Evolutionary conservation across 2,888 invertebrate genomes (phyloP).

Genomic region (Parochlus steinenii): DNA sequence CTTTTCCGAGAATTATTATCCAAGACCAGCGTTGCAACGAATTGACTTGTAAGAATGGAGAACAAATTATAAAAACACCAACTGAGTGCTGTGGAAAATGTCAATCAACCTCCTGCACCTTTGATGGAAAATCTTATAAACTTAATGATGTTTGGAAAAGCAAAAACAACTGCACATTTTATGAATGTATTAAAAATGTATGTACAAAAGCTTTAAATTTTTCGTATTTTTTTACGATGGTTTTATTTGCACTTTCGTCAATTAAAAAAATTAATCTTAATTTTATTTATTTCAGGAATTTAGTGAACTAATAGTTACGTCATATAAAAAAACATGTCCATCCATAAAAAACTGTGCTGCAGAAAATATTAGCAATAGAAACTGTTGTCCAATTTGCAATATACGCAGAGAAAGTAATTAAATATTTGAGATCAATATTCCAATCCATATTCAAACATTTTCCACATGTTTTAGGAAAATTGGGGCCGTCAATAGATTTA

Average conservation of each 20-base stretch:
- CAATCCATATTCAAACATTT: not conserved
- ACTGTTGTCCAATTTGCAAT: conserved; percentile 24
- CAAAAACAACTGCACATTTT: conserved; percentile 23
- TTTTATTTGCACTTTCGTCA: too few relatives aligned
- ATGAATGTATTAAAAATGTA: conserved; percentile 20
- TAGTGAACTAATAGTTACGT: conserved; percentile 22
- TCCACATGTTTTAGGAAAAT: not conserved
- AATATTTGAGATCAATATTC: not conserved
- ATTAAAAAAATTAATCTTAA: conserved; percentile 9
- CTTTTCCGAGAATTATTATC: too few relatives aligned
- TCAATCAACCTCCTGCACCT: conserved; percentile 25
- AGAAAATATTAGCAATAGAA: conserved; percentile 19
- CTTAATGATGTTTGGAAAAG: conserved; percentile 28
- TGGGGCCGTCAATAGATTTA: conserved; percentile 9
- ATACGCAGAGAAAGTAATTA: not conserved
- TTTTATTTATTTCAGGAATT: conserved; percentile 14
- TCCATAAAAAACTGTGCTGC: conserved; percentile 21
- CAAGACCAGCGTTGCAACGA: too few relatives aligned
- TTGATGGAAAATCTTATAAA: conserved; percentile 21
- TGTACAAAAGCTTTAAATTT: not conserved
- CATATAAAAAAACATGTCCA: conserved; percentile 24
- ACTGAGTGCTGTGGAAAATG: conserved; percentile 28
- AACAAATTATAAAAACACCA: conserved; percentile 15
- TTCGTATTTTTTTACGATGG: too few relatives aligned
- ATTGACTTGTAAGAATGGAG: too few relatives aligned